Evolutionary conservation across 30 jellyfish, hydroid and myxozoan genomes (phyloP).

Genomic region (Clytia hemisphaerica): DNA sequence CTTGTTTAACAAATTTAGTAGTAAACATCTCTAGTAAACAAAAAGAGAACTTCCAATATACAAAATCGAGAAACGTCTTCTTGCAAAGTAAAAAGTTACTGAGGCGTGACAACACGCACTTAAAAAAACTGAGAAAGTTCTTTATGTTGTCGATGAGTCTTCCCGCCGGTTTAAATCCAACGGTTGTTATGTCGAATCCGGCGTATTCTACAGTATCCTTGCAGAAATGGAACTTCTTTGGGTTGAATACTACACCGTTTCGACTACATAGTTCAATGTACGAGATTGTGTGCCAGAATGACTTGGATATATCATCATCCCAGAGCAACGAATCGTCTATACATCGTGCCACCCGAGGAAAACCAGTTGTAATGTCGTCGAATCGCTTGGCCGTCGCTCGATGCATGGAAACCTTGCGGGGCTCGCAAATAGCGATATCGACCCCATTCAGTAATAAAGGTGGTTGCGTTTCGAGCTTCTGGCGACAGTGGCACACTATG

Average conservation of each 20-base stretch:
- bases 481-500: slow-evolving; percentile 30
- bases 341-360: not conserved
- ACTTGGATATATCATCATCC: no score
- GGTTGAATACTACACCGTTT: no score
- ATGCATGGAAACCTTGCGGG: slow-evolving; percentile 8
- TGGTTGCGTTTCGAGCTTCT: slow-evolving; percentile 17
- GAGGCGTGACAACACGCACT: no score
- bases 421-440: slow-evolving; percentile 14
- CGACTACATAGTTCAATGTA: not conserved
- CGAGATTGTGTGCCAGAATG: no score
- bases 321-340: not conserved
- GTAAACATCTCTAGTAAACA: no score
- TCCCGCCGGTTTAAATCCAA: no score
- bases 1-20: no score
- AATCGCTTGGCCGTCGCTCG: slow-evolving; percentile 14
- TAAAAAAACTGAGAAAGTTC: no score
- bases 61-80: no score
- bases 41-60: no score
- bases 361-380: slow-evolving; percentile 20
- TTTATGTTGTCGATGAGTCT: no score
- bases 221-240: slow-evolving; percentile 7
- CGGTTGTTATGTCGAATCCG: not conserved
- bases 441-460: slow-evolving; percentile 31
- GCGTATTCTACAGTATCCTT: not conserved
- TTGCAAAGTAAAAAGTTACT: no score